These are phyloP conservation scores for Delia radicum DNA, from an alignment of 1,140 invertebrate species.

Conservation along the genomic window DNA sequence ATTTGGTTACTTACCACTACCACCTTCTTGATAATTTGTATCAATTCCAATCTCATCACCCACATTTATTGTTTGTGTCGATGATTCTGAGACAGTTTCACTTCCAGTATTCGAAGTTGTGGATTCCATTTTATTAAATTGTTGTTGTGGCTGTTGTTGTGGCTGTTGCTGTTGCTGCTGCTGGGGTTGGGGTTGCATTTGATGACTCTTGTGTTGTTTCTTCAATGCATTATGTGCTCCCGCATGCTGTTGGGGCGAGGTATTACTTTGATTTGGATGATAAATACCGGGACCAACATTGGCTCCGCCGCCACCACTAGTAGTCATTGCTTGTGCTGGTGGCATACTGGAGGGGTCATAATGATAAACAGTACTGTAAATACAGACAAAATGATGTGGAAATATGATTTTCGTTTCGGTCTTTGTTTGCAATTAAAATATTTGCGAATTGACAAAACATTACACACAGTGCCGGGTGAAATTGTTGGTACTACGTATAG, in stretches of 20 bases:
- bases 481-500: too few relatives aligned
- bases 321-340: slow-evolving; percentile 51
- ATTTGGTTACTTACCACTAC: not conserved
- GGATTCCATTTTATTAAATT: not conserved
- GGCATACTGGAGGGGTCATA: slow-evolving; percentile 72
- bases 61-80: slow-evolving; percentile 26
- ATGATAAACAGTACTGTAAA: slow-evolving; percentile 65
- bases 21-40: not conserved
- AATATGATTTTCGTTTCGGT: too few relatives aligned
- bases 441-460: too few relatives aligned
- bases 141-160: slow-evolving; percentile 10
- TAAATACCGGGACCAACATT: slow-evolving; percentile 29
- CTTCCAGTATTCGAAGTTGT: slow-evolving; percentile 11
- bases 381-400: too few relatives aligned
- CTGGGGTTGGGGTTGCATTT: slow-evolving; percentile 24
- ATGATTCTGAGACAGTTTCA: slow-evolving; percentile 34
- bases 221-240: not conserved
- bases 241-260: slow-evolving; percentile 26
- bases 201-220: slow-evolving; percentile 29
- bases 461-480: too few relatives aligned
- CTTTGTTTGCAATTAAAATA: too few relatives aligned
- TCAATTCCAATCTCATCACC: not conserved
- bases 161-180: slow-evolving; percentile 1
- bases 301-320: slow-evolving; percentile 32
- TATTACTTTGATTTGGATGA: slow-evolving; percentile 18